Conservation (phyloP, 2,113 vertebrate genomes). For the Rissa tridactyla region DNA sequence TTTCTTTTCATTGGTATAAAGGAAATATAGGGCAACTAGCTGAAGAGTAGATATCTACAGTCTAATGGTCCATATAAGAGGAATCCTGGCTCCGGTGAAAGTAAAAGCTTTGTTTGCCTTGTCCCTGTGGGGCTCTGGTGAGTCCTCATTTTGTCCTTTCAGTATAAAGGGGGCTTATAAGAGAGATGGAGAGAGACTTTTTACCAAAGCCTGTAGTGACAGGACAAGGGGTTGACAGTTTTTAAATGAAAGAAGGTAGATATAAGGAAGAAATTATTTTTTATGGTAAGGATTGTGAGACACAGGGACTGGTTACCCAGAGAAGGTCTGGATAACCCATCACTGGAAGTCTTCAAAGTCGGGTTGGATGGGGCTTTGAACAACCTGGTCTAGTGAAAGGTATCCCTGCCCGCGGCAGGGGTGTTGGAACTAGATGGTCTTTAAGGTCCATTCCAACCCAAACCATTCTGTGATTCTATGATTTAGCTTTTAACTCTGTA, state of each 20-base stretch:
- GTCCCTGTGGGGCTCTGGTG: neutral
- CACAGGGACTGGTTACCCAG: neutral
- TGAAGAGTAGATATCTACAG: neutral
- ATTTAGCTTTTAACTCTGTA: neutral
- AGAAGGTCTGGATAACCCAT: neutral
- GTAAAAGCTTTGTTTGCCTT: neutral
- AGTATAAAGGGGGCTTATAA: neutral
- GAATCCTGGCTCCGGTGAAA: neutral
- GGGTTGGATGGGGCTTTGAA: neutral
- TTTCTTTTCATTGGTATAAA: neutral
- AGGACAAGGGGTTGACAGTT: neutral
- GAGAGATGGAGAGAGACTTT: neutral
- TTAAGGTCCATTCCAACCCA: neutral
- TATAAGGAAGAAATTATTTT: neutral
- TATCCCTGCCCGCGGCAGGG: neutral
- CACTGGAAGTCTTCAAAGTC: neutral
- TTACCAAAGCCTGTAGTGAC: neutral
- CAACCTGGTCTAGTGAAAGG: neutral
- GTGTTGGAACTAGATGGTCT: neutral
- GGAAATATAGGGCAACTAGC: neutral
- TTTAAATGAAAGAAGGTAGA: neutral
- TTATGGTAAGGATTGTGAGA: neutral
- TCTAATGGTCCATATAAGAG: neutral
- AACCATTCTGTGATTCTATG: neutral
- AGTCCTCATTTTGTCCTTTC: neutral